Evolutionary conservation across 1,140 invertebrate species (phyloP).

Genomic region (Vanessa atalanta): DNA sequence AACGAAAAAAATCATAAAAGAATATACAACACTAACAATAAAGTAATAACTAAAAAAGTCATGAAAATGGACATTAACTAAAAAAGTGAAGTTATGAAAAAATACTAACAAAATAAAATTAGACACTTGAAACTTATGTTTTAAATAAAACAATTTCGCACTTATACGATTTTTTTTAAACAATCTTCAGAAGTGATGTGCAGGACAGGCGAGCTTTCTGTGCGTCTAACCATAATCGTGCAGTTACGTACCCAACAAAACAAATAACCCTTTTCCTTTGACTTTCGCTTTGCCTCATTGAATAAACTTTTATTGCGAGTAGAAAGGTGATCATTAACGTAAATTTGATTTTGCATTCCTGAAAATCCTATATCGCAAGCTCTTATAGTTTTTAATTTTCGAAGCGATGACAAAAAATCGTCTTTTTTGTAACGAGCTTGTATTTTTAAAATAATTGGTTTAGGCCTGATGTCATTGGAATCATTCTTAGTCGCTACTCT

Average conservation of each 20-base stretch:
- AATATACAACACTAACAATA: too few species aligned
- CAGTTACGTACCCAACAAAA: slow-evolving; percentile 29
- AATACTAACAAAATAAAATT: too few species aligned
- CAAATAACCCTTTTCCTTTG: slow-evolving; percentile 17
- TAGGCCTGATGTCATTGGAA: not conserved
- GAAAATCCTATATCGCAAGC: slow-evolving; percentile 3
- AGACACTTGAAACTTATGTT: too few species aligned
- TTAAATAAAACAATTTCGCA: not conserved
- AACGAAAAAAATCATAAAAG: too few species aligned
- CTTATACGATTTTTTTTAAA: slow-evolving; percentile 13
- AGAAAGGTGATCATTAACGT: slow-evolving; percentile 26
- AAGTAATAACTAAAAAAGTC: too few species aligned
- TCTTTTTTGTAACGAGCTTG: slow-evolving; percentile 5
- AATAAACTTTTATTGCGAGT: slow-evolving; percentile 17
- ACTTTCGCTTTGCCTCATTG: slow-evolving; percentile 2
- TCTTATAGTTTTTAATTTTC: not conserved
- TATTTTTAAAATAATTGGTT: not conserved
- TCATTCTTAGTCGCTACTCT: not conserved
- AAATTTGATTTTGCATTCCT: slow-evolving; percentile 1
- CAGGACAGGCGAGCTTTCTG: slow-evolving; percentile 8
- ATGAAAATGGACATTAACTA: too few species aligned
- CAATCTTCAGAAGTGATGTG: slow-evolving; percentile 11
- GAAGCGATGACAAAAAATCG: slow-evolving; percentile 3
- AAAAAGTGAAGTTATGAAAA: too few species aligned
- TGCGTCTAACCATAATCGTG: slow-evolving; percentile 22